Evolutionary conservation across 1,140 invertebrate species (phyloP).

Genomic region (Cydia fagiglandana): DNA sequence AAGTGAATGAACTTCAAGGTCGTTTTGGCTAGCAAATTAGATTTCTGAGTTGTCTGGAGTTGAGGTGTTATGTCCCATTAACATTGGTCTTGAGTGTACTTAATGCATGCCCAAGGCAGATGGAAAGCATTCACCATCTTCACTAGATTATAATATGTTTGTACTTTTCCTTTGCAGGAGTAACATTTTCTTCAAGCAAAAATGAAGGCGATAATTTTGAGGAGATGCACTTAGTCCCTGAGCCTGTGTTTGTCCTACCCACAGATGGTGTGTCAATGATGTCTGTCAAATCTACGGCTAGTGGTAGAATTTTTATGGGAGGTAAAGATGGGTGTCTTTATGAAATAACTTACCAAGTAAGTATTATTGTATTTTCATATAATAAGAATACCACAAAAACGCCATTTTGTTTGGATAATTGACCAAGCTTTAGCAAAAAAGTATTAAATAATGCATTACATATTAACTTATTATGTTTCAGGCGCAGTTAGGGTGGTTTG

Average conservation of each 20-base stretch:
- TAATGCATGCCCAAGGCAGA: no score
- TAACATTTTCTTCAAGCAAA: constrained; percentile 76
- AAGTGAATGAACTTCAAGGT: no score
- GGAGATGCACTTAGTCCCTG: constrained; percentile 95
- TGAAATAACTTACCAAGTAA: constrained; percentile 96
- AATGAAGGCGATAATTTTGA: constrained; percentile 76
- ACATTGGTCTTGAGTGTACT: no score
- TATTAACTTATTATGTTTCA: constrained; percentile 58
- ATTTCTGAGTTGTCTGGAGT: no score
- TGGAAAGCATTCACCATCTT: no score
- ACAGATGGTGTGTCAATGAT: constrained; percentile 95
- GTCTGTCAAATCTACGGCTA: constrained; percentile 88
- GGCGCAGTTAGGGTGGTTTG: constrained; percentile 94
- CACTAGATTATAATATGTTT: no score
- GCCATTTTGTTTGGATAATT: not conserved
- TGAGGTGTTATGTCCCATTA: no score
- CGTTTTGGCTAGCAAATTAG: no score
- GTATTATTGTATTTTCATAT: not conserved
- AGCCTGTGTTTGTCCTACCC: constrained; percentile 94
- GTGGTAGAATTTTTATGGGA: constrained; percentile 96
- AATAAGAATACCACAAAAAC: not conserved
- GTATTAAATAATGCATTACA: not conserved
- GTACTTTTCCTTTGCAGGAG: constrained; percentile 54
- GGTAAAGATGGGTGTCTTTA: constrained; percentile 96
- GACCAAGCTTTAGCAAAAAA: no score